phyloP scores from a whole-genome alignment of 2,113 vertebrate species.

The Anser brachyrhynchus region DNA sequence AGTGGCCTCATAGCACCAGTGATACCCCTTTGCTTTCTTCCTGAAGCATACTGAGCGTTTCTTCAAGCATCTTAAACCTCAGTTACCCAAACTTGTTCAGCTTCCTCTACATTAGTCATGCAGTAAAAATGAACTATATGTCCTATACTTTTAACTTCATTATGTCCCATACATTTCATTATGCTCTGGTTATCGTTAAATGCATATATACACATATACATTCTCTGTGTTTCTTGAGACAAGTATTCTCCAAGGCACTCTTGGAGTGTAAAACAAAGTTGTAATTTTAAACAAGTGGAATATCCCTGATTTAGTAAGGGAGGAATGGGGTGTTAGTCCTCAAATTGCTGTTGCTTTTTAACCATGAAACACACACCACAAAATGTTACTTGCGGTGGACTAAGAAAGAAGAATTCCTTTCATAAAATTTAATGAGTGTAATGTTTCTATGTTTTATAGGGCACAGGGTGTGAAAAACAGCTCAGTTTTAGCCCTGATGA shows the following conservation, averaged over 20 bases:
- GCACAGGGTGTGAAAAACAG: slow-evolving; percentile 59
- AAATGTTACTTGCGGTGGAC: neutral
- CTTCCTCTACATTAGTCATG: neutral
- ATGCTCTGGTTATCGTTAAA: neutral
- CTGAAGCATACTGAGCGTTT: neutral
- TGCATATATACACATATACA: neutral
- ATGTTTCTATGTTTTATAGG: slow-evolving; percentile 49
- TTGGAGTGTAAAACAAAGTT: neutral
- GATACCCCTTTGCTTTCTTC: neutral
- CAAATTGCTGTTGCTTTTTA: slow-evolving; percentile 38
- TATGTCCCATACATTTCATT: neutral
- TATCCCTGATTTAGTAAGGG: neutral
- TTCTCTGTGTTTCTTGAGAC: neutral
- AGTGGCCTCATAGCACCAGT: neutral
- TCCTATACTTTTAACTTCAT: neutral
- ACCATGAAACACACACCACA: slow-evolving; percentile 11
- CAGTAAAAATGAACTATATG: neutral
- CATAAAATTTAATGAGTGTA: slow-evolving; percentile 60
- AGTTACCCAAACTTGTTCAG: neutral
- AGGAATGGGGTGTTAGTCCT: neutral
- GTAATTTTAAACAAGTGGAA: slow-evolving; percentile 32
- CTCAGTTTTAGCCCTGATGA: slow-evolving; percentile 54
- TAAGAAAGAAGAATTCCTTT: slow-evolving; percentile 47
- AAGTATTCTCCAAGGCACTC: neutral
- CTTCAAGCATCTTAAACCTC: neutral